Base-by-base conservation (phyloP, 2,113 vertebrate genomes). In the Pavo muticus region DNA sequence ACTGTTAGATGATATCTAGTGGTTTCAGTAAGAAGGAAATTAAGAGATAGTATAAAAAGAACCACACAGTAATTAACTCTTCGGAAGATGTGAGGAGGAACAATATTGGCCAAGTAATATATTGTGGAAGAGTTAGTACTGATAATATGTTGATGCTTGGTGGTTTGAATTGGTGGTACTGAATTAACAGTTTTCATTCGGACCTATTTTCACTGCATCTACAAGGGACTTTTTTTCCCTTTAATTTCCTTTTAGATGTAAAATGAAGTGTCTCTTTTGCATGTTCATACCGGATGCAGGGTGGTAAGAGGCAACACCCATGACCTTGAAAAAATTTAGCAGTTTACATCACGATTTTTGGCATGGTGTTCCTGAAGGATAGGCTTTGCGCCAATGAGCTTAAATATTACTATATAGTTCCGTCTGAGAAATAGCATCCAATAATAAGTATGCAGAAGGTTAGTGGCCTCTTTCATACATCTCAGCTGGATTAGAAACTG, bases 1-100 rank as follows among this genome's bases (percentile, higher is more conserved):
- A 48, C 64, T 71, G 57, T 85, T 76, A 86, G 75, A 88, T 27
- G 95, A 68, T 45, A 59, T 78, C 64, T 61, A 65, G 44, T 65
- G 77, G 40, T 81, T 94, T 72, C 60, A 86, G 15, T 44, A 91
- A 78, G 64, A 57, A 72, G 30, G n/a, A 92, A 91, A 94, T 45
- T 37, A 79, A 88, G 95, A 91, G 91, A 90, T 7, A 29, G 14
- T 68, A 52, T n/a, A 57, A 61, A 84, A 91, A 75, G 60, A 77
- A 40, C 4, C 12, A 44, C 23, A 48, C 68, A 57, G 47, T 90
- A 86, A 83, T 89, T 82, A 87, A 72, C 72, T 84, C 45, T 81
- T 94, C 56, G 88, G 60, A 79, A 91, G 44, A 57, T 61, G 19
- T 71, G 72, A 88, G 52, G 29, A 77, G 56, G 65, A 44, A 73